phyloP scores from a whole-genome alignment of 1,140 invertebrate species.

The Bradysia coprophila region DNA sequence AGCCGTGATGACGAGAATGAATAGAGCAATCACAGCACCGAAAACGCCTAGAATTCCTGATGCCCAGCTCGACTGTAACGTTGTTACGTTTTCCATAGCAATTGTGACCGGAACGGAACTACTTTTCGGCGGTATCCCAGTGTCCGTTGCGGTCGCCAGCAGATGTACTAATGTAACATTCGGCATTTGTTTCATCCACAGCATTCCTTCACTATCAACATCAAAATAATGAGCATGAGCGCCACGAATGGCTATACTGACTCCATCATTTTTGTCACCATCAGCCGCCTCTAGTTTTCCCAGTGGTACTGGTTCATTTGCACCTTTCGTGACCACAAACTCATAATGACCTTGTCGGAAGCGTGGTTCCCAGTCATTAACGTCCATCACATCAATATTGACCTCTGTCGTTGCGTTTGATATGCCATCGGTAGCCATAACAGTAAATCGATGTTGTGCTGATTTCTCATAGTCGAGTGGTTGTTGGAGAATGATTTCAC shows the following conservation, averaged over 20 bases:
- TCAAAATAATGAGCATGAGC: constrained; percentile 41
- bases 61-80: constrained; percentile 17
- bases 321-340: constrained; percentile 29
- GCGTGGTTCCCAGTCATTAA: constrained; percentile 84
- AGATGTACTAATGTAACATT: constrained; percentile 44
- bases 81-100: constrained; percentile 17
- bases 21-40: constrained; percentile 16
- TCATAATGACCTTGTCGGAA: constrained; percentile 76
- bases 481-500: constrained; percentile 58
- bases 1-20: constrained; percentile 17
- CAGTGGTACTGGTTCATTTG: constrained; percentile 13
- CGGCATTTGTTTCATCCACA: constrained; percentile 26
- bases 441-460: constrained; percentile 51
- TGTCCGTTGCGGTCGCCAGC: constrained; percentile 62
- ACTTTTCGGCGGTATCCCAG: constrained; percentile 22
- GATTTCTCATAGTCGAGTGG: constrained; percentile 64
- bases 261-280: constrained; percentile 54
- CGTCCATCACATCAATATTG: constrained; percentile 64
- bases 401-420: constrained; percentile 35
- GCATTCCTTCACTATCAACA: constrained; percentile 29
- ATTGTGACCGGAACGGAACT: constrained; percentile 20
- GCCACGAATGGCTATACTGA: constrained; percentile 49
- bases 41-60: constrained; percentile 18
- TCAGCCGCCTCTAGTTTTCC: constrained; percentile 59
- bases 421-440: constrained; percentile 65